Evolutionary conservation across 2,888 invertebrate genomes (phyloP).

Genomic region (Hoplodrina blanda): DNA sequence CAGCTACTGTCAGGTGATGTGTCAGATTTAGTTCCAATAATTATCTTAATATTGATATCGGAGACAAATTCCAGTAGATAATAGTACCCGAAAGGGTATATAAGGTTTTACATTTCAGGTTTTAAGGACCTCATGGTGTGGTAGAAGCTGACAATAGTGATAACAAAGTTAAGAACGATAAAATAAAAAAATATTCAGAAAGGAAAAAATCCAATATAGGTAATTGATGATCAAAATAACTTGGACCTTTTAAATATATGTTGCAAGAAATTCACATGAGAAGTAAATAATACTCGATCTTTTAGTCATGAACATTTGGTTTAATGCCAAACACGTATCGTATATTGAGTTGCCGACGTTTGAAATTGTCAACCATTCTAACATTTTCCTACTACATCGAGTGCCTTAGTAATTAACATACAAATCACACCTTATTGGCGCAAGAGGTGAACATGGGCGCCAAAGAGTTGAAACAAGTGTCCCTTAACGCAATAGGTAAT

Average conservation of each 20-base stretch:
- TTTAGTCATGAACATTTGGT: constrained; percentile 39
- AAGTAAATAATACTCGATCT: constrained; percentile 24
- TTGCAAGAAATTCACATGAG: constrained; percentile 22
- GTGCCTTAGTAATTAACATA: constrained; percentile 36
- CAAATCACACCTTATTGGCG: constrained; percentile 37
- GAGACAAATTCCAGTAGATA: too few relatives aligned
- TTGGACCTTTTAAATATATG: neutral
- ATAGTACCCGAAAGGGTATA: too few relatives aligned
- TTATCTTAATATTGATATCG: too few relatives aligned
- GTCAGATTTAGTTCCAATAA: too few relatives aligned
- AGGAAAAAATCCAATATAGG: too few relatives aligned
- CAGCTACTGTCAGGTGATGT: too few relatives aligned
- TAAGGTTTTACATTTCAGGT: too few relatives aligned
- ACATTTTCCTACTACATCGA: constrained; percentile 9
- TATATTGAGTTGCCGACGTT: constrained; percentile 15
- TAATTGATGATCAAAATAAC: neutral
- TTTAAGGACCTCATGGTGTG: too few relatives aligned
- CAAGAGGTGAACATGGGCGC: constrained; percentile 31
- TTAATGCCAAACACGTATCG: constrained; percentile 28
- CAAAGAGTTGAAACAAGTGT: constrained; percentile 3
- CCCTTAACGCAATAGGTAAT: constrained; percentile 4
- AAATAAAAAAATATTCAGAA: too few relatives aligned
- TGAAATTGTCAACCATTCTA: neutral
- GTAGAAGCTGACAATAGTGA: too few relatives aligned
- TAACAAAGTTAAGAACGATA: too few relatives aligned